Evolutionary conservation across 1,140 invertebrate genomes (phyloP).

Genomic region (Drosophila sp.): DNA sequence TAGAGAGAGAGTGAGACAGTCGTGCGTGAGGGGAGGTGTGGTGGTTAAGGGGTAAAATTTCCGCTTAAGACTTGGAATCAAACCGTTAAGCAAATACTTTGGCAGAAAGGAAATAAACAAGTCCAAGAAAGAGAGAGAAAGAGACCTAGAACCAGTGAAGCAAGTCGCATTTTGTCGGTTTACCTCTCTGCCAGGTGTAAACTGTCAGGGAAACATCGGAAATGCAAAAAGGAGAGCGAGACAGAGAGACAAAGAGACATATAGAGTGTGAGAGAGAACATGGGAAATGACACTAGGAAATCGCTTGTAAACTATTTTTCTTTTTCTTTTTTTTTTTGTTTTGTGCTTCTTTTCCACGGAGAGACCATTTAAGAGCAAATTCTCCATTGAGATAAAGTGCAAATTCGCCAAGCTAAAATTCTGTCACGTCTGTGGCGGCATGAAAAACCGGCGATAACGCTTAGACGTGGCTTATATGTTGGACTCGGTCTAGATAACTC

Average conservation of each 20-base stretch:
- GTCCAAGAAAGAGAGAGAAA: constrained; percentile 26
- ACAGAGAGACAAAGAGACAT: not conserved
- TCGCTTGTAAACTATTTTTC: constrained; percentile 73
- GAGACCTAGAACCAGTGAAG: constrained; percentile 65
- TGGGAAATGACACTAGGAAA: constrained; percentile 81
- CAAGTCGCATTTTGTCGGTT: constrained; percentile 48
- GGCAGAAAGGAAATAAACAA: constrained; percentile 70
- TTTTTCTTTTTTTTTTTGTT: not conserved
- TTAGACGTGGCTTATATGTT: constrained; percentile 71
- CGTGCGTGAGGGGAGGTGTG: not conserved
- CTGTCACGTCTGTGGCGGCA: constrained; percentile 70
- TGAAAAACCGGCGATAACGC: constrained; percentile 49
- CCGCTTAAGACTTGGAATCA: constrained; percentile 33
- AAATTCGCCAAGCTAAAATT: constrained; percentile 69
- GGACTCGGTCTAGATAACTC: constrained; percentile 55
- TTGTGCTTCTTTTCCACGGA: not conserved
- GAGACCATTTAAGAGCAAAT: constrained; percentile 4
- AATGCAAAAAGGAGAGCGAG: constrained; percentile 6
- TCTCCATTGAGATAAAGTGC: constrained; percentile 28
- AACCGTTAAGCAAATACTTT: constrained; percentile 68
- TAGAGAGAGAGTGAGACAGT: not conserved
- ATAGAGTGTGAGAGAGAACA: constrained; percentile 42
- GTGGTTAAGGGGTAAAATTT: constrained; percentile 28
- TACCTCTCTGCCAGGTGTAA: constrained; percentile 67
- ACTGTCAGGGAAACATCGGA: constrained; percentile 46